phyloP scores from a whole-genome alignment of 2,797 vertebrate genomes.

The Neopelma chrysocephalum region DNA sequence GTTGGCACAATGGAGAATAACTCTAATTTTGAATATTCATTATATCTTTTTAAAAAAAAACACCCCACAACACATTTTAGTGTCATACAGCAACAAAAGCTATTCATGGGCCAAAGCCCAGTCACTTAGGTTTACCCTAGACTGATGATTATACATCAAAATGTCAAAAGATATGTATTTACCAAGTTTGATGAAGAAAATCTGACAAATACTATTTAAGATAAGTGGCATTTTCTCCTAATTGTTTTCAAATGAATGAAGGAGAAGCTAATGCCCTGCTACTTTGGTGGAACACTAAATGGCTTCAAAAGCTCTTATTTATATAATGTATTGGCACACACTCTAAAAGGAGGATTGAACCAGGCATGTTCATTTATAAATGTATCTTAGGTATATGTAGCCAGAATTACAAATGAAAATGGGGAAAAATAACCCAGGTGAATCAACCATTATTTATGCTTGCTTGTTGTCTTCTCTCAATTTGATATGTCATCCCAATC shows the following conservation, averaged over 20 bases:
- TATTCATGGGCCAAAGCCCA: constrained; percentile 79
- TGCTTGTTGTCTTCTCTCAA: not conserved
- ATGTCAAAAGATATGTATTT: constrained; percentile 84
- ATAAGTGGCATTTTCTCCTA: constrained; percentile 81
- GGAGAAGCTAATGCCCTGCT: constrained; percentile 77
- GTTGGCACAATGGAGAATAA: constrained; percentile 63
- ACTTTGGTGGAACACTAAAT: constrained; percentile 72
- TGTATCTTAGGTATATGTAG: not conserved
- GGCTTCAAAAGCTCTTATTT: constrained; percentile 73
- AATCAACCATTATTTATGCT: not conserved
- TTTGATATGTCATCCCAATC: not conserved
- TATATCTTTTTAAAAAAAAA: constrained; percentile 39
- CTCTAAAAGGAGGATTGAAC: constrained; percentile 47
- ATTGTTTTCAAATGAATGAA: constrained; percentile 82
- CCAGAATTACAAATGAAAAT: not conserved
- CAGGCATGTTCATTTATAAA: constrained; percentile 5
- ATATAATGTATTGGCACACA: constrained; percentile 20
- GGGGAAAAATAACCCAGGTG: not conserved
- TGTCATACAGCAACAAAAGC: constrained; percentile 78
- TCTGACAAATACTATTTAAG: constrained; percentile 81
- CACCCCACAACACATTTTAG: constrained; percentile 63
- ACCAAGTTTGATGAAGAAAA: constrained; percentile 83
- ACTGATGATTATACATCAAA: constrained; percentile 80
- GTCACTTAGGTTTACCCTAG: constrained; percentile 78
- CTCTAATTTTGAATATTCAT: constrained; percentile 81